Evolutionary conservation across 2,797 vertebrate species (phyloP).

Genomic region (Martes flavigula): DNA sequence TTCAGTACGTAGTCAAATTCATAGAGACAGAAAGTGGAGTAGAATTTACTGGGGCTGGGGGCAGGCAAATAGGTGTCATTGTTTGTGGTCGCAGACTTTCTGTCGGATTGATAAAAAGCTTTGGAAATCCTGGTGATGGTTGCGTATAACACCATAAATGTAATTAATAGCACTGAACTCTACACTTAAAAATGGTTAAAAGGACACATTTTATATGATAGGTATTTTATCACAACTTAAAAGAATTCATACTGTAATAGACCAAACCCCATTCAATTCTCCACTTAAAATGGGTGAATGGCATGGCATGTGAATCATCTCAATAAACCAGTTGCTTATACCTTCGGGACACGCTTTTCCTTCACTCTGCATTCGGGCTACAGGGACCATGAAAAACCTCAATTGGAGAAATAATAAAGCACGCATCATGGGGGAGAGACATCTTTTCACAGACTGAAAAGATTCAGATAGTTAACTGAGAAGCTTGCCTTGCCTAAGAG

Average conservation of each 20-base stretch:
- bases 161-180: neutral
- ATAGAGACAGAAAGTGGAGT: neutral
- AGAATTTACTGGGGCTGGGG: neutral
- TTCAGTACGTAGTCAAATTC: neutral
- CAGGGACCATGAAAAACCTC: neutral
- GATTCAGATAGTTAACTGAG: conserved; percentile 25
- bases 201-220: neutral
- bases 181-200: neutral
- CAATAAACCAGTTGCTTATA: conserved; percentile 18
- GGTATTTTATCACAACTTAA: conserved; percentile 1
- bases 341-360: conserved; percentile 11
- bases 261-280: neutral
- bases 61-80: neutral
- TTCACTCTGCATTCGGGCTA: neutral
- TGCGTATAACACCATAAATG: neutral
- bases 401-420: conserved; percentile 48
- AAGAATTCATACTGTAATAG: neutral
- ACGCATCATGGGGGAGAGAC: neutral
- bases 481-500: neutral
- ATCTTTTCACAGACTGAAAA: conserved; percentile 1
- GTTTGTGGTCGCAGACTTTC: neutral
- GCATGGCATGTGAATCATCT: conserved; percentile 8
- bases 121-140: neutral
- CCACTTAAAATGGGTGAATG: neutral
- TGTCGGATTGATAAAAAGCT: neutral